Evolutionary conservation across 2,113 vertebrate genomes (phyloP).

Genomic region (Tragelaphus buxtoni): DNA sequence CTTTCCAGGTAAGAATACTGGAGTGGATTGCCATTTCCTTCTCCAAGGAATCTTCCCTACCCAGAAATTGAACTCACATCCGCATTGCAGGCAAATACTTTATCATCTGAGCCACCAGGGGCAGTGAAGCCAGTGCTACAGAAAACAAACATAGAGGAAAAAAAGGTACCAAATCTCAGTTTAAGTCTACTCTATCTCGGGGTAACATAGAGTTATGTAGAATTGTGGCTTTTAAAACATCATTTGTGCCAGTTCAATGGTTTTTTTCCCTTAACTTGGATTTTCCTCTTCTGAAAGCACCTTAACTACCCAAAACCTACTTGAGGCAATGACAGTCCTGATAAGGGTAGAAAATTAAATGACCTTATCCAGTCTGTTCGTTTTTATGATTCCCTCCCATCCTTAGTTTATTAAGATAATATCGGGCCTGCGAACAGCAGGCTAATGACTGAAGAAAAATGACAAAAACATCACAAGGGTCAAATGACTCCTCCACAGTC

Average conservation of each 20-base stretch:
- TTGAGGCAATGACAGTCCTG: neutral
- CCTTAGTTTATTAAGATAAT: slow-evolving; percentile 15
- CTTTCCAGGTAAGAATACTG: neutral
- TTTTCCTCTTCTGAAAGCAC: neutral
- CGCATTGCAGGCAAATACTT: neutral
- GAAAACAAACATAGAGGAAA: neutral
- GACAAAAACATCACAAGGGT: slow-evolving; percentile 38
- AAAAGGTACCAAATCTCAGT: neutral
- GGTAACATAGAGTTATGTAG: neutral
- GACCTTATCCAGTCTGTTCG: neutral
- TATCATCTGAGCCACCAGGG: neutral
- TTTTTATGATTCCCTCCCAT: neutral
- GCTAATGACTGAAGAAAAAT: slow-evolving; percentile 21
- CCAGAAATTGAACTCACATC: neutral
- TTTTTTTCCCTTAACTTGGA: neutral
- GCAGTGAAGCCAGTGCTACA: neutral
- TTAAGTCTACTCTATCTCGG: neutral
- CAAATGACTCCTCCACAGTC: slow-evolving; percentile 44
- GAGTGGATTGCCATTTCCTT: neutral
- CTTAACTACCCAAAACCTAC: neutral
- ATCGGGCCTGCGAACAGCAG: neutral
- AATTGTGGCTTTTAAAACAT: neutral
- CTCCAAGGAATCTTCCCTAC: neutral
- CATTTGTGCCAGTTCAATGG: neutral
- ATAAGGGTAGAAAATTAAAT: neutral